Percentiles rank a stretch among this genome's conserved stretches.
These are phyloP conservation scores for Urocolius indicus DNA, from an alignment of 2,113 vertebrate genomes.

Conservation along the genomic window DNA sequence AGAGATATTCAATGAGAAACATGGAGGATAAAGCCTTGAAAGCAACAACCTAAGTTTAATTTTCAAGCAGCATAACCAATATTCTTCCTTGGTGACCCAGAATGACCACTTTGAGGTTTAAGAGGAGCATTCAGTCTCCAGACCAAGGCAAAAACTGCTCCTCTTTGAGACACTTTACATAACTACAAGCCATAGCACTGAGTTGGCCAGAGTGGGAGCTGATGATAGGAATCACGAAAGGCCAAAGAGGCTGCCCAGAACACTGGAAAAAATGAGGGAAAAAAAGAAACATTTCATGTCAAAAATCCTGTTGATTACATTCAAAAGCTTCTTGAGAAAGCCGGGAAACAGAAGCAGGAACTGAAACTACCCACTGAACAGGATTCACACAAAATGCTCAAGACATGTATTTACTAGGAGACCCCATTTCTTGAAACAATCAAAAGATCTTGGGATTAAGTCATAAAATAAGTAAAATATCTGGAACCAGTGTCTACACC, in stretches of 20 bases:
- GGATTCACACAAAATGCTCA: not conserved
- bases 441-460: not conserved
- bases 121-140: constrained; percentile 14
- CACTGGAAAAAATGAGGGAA: not conserved
- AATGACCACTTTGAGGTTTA: not conserved
- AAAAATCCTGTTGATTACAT: not conserved
- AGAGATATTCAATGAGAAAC: not conserved
- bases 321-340: not conserved
- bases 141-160: constrained; percentile 2
- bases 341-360: not conserved
- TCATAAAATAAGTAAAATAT: not conserved
- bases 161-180: not conserved
- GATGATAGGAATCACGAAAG: rapidly evolving
- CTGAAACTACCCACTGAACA: not conserved
- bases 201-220: not conserved
- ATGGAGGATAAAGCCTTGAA: not conserved
- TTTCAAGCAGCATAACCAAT: constrained; percentile 1
- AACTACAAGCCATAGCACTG: not conserved
- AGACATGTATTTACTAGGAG: not conserved
- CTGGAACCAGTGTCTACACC: not conserved
- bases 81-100: not conserved
- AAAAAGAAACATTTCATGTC: not conserved
- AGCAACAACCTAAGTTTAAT: constrained; percentile 9
- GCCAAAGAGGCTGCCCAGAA: not conserved
- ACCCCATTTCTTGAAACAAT: not conserved